These are phyloP conservation scores for Caenorhabditis japonica DNA, from an alignment of 2,888 invertebrate genomes.

Conservation along the genomic window DNA sequence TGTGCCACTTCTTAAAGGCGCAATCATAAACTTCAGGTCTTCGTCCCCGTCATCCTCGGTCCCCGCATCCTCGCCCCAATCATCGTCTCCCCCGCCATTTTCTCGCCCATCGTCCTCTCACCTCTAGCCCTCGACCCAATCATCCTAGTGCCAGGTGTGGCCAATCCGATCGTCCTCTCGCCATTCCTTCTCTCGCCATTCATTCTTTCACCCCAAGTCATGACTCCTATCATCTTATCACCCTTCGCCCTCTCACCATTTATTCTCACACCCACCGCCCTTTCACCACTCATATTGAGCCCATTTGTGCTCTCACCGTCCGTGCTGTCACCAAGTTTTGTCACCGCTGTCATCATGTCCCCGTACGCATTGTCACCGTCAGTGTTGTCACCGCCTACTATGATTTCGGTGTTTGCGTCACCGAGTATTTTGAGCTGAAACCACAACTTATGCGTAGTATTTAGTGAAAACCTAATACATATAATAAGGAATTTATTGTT, in stretches of 20 bases:
- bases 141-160: slow-evolving; percentile 65
- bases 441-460: too few species aligned
- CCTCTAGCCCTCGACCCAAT: slow-evolving; percentile 63
- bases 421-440: slow-evolving; percentile 53
- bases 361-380: slow-evolving; percentile 66
- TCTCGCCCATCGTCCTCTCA: slow-evolving; percentile 63
- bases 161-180: slow-evolving; percentile 56
- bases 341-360: slow-evolving; percentile 62
- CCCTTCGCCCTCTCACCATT: slow-evolving; percentile 60
- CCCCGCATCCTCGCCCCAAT: slow-evolving; percentile 58
- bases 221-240: slow-evolving; percentile 65
- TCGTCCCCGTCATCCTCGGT: slow-evolving; percentile 59
- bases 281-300: slow-evolving; percentile 50
- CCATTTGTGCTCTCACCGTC: slow-evolving; percentile 64
- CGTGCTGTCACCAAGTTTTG: slow-evolving; percentile 63
- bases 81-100: slow-evolving; percentile 65
- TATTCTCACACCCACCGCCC: slow-evolving; percentile 52
- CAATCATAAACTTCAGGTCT: slow-evolving; percentile 36
- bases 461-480: too few species aligned
- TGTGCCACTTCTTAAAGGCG: too few species aligned
- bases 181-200: slow-evolving; percentile 57
- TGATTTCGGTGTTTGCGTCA: slow-evolving; percentile 56
- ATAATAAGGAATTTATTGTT: too few species aligned
- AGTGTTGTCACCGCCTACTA: slow-evolving; percentile 43
- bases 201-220: slow-evolving; percentile 64